These are phyloP conservation scores for Dyspetes luteomarginatus DNA, from an alignment of 2,888 invertebrate species.

Conservation along the genomic window DNA sequence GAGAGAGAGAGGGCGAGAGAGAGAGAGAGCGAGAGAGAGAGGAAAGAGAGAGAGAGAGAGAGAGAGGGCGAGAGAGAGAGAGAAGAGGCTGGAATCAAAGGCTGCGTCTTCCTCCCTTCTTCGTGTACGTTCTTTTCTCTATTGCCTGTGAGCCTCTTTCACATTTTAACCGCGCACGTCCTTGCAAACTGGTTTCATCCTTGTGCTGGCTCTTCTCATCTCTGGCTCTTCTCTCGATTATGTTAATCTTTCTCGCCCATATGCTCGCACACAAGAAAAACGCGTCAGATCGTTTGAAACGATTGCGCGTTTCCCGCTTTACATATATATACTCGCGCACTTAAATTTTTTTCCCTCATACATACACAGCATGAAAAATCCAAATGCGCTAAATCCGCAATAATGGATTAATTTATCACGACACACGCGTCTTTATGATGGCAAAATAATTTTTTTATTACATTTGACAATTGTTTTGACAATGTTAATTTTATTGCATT, in stretches of 20 bases:
- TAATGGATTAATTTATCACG: constrained; percentile 27
- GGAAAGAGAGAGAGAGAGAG: background rate
- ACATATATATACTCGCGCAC: background rate
- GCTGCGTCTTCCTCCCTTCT: constrained; percentile 62
- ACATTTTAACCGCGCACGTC: constrained; percentile 75
- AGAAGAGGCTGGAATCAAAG: constrained; percentile 69
- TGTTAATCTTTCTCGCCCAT: constrained; percentile 80
- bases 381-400: constrained; percentile 22
- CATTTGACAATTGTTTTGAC: constrained; percentile 42
- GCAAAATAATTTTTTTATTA: too few relatives aligned
- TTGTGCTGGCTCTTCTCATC: constrained; percentile 59
- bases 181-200: constrained; percentile 82
- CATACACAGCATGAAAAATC: constrained; percentile 25
- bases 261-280: constrained; percentile 70
- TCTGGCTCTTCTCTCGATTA: constrained; percentile 79
- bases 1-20: constrained; percentile 71
- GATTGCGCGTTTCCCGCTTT: constrained; percentile 69
- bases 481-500: background rate
- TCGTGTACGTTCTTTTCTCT: background rate
- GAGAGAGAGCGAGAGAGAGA: constrained; percentile 7
- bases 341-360: constrained; percentile 36
- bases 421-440: too few relatives aligned
- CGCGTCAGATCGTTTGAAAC: background rate
- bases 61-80: background rate
- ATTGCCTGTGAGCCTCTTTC: constrained; percentile 13